phyloP scores from a whole-genome alignment of 2,113 vertebrate genomes.

The Tylochromis polylepis region DNA sequence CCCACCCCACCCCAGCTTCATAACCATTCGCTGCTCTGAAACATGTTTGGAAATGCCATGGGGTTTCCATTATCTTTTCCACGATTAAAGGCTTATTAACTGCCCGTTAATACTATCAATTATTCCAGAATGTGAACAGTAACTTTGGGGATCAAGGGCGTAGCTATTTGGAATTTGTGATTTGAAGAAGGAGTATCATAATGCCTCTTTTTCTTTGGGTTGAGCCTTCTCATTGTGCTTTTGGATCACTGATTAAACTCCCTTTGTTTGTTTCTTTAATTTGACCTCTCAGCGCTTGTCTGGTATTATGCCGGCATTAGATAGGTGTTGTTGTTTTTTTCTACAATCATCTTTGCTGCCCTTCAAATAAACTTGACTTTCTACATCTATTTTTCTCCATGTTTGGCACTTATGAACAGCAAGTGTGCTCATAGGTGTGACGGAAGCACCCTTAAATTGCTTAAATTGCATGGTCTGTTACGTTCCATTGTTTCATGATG shows the following conservation, averaged over 20 bases:
- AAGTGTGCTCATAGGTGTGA: neutral
- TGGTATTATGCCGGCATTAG: neutral
- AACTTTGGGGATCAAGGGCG: neutral
- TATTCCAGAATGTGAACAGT: slow-evolving; percentile 2
- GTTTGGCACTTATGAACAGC: neutral
- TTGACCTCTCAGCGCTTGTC: slow-evolving; percentile 1
- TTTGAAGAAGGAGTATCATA: slow-evolving; percentile 12
- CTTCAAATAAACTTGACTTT: neutral
- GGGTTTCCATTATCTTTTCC: slow-evolving; percentile 4
- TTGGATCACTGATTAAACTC: slow-evolving; percentile 1
- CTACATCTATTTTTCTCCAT: neutral
- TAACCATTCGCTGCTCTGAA: slow-evolving; percentile 2
- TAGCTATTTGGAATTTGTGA: neutral
- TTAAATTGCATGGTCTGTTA: neutral
- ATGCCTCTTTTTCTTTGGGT: slow-evolving; percentile 1
- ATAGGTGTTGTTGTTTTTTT: rapidly evolving
- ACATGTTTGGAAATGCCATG: neutral
- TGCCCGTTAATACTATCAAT: slow-evolving; percentile 39
- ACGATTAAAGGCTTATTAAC: slow-evolving; percentile 41
- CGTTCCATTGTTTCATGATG: neutral
- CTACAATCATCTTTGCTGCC: neutral
- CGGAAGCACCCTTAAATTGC: neutral
- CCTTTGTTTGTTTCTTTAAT: slow-evolving; percentile 25
- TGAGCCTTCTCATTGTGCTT: neutral
- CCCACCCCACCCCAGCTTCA: neutral